Evolutionary conservation across 2,888 invertebrate genomes (phyloP), one percentile per base, ranked within the genome.

Genomic region (Pemphredon lugubris): DNA sequence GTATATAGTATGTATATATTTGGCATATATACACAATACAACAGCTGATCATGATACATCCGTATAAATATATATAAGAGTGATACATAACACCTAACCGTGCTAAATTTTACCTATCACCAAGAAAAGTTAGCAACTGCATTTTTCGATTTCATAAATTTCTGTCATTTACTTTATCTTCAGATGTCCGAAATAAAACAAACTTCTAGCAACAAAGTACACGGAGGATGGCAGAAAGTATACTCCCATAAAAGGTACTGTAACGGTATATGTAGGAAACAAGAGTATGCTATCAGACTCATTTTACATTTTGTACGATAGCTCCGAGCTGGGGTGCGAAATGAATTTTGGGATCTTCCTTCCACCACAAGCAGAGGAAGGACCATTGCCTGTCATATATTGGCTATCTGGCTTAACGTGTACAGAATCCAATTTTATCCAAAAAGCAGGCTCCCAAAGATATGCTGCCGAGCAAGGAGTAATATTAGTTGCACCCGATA

Each of bases 331-430:
- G 67, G 93, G 95, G 86, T 98, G 98, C 89, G 93, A 93, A 75
- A 98, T 98, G 97, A 97, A 96, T 86, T 98, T 99, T 90, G 96
- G 96, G 0, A 92, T 98, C 34, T 99, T 94, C 87, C 87, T 98
- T 53, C 99, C 99, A 13, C 95, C 96, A 0, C 93, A 95, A 85
- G 92, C 92, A 0, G 93, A 93, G 71, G 91, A 91, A 55, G 90
- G 90, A 13, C 92, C 92, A 81, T 90, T 96, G 30, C 97, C 98
- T 1, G 96, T 97, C 0, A 91, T 98, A 9, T 98, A 96, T 88
- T 98, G 95, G 92, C 91, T 98, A 0, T 98, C 98, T 37, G 98
- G 98, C 0, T 91, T 99, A 26, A 96, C 96, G 0, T 99, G 99
- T 89, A 97, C 94, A 9, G 98, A 99, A 90, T 95, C 96, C 85